phyloP scores from a whole-genome alignment of 2,888 invertebrate species.

The Dioctria linearis region DNA sequence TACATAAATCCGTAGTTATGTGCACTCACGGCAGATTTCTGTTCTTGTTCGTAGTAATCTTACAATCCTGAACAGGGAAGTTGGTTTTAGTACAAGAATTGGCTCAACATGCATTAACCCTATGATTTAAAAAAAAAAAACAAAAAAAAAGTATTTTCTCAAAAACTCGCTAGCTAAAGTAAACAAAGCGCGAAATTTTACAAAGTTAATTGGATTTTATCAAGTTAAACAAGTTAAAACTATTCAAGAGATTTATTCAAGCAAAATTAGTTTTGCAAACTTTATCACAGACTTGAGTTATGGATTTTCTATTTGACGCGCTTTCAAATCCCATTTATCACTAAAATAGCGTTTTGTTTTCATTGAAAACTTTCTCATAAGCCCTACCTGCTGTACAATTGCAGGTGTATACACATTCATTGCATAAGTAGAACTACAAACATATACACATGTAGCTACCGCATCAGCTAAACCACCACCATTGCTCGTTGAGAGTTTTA shows the following conservation, averaged over 20 bases:
- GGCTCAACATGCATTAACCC: neutral
- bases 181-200: no score
- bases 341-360: neutral
- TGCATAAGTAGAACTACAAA: no score
- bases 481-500: constrained; percentile 5
- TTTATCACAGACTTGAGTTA: constrained; percentile 39
- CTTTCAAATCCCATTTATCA: constrained; percentile 15
- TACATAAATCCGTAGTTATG: neutral
- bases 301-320: constrained; percentile 11
- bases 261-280: constrained; percentile 25
- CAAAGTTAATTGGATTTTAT: neutral
- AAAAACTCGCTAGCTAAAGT: no score
- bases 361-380: constrained; percentile 10
- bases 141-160: neutral
- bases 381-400: neutral
- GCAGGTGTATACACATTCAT: neutral
- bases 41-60: neutral
- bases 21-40: neutral
- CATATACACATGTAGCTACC: no score
- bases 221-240: constrained; percentile 7
- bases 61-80: neutral
- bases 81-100: neutral
- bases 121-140: neutral
- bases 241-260: constrained; percentile 7
- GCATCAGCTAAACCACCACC: no score